Evolutionary conservation across 2,113 vertebrate species (phyloP), one percentile per base, ranked within the genome.

Genomic region (Archocentrus centrarchus): DNA sequence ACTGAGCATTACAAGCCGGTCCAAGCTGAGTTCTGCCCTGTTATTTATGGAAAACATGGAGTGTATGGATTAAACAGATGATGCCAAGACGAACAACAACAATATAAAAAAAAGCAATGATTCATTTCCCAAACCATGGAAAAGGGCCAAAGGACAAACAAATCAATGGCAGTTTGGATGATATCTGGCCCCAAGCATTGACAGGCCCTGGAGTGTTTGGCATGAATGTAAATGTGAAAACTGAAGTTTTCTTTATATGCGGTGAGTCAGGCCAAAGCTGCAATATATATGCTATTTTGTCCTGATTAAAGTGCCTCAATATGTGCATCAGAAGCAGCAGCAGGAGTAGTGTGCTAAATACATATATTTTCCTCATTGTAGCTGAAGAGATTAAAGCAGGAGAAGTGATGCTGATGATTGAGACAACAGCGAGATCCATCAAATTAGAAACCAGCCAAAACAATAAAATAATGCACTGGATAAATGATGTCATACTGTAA

Each of bases 81-180:
- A 91, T 92, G 93, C 94, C 92, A 95, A 94, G 82, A 89, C 68
- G 78, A 89, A 84, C 68, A 89, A 90, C 81, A 92, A 89, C 59
- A 86, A 75, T 22, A 76, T 70, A 59, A 77, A 68, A 39, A 62
- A 55, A 81, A 60, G 75, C 77, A 81, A 90, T 93, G 93, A 94
- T 93, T 95, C 92, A 94, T 91, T 90, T 88, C 87, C 86, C 83
- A 84, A 91, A 90, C 83, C 79, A 59, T 86, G 88, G 85, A 92
- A 85, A 89, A 89, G 61, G 79, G 89, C 90, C 92, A 93, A 94
- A 93, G 85, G 92, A 94, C 91, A 89, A 92, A 88, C 91, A 92
- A 93, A 94, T 94, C 93, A 94, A 94, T 94, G 90, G 92, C 92
- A 88, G 90, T 93, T 93, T 86, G 93, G 88, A 93, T 93, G 88